phyloP scores from a whole-genome alignment of 2,113 vertebrate species.

The Dasypus novemcinctus region DNA sequence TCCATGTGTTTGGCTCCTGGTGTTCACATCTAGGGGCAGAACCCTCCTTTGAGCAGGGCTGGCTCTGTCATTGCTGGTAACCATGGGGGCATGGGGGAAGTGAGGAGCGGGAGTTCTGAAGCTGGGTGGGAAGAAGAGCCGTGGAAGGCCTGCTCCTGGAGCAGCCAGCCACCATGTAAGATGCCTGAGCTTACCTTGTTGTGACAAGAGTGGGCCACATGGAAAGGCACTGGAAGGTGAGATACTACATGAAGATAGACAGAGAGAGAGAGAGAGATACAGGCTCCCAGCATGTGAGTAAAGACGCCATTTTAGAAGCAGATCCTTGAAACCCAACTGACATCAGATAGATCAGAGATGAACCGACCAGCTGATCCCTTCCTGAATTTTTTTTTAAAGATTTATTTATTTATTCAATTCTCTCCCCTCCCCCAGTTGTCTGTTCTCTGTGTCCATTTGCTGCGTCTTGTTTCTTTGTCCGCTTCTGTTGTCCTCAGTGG shows the following conservation, averaged over 20 bases:
- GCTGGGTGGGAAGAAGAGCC: not conserved
- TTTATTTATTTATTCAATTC: too few relatives aligned
- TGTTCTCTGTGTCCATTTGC: too few relatives aligned
- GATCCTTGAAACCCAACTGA: not conserved
- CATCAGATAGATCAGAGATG: not conserved
- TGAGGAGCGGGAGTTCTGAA: not conserved
- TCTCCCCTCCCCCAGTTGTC: too few relatives aligned
- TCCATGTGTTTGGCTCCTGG: not conserved
- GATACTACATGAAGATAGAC: not conserved
- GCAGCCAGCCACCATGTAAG: not conserved
- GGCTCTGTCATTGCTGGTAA: not conserved
- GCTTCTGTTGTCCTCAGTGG: too few relatives aligned
- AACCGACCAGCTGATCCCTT: not conserved
- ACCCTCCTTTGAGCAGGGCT: not conserved
- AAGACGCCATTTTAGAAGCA: not conserved
- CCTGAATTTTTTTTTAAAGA: too few relatives aligned
- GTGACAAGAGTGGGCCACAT: not conserved
- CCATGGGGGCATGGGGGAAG: not conserved
- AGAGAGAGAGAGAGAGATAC: not conserved
- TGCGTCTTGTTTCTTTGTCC: too few relatives aligned
- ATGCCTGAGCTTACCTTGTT: not conserved
- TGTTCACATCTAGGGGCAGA: not conserved
- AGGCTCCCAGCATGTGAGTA: not conserved
- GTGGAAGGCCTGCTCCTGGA: not conserved
- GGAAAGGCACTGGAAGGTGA: not conserved